Evolutionary conservation across 2,888 invertebrate genomes (phyloP), one percentile per base, ranked within the genome.

Genomic region (Phrixothrix hirtus): DNA sequence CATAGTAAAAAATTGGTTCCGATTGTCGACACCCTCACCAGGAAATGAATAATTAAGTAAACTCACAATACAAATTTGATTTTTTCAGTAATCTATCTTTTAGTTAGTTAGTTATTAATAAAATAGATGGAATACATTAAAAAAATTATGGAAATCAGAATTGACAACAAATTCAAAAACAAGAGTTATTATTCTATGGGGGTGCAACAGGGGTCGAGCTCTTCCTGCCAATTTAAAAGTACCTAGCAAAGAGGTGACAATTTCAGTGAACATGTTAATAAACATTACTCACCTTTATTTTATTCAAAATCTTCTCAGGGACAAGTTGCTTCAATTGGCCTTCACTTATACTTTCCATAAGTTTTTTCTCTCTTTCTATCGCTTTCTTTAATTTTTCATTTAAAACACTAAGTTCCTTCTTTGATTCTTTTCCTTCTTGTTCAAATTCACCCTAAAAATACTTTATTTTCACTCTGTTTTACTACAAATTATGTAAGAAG

Each of bases 371-470:
- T 16, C 76, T 74, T 6, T 70, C 68, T 34, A 63, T 66, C 1
- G 66, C 61, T 5, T 57, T 36, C 0, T 63, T 38, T 14, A 82
- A 57, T 51, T 76, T 77, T 55, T 74, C 64, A 70, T 69, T 74
- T 6, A 80, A 67, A 0, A 72, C 66, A 1, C 75, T 69, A 2
- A 80, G 72, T 64, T 80, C 77, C 6, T 73, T 73, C 5, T 75
- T 71, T 30, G 80, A 61, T 11, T 76, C 73, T 0, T 66, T 62
- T 44, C 77, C 78, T 57, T 80, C 80, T 27, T 71, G 69, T 55
- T 79, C 78, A 21, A 81, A 72, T 62, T 80, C 79, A 16, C 73
- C 77, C 79, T 81, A 26, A 32, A 32, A 31, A 41, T 21, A 30
- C 9, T 13, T 17, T 7, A 5, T 21, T 2, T 37, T 11, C 10